A percentile compares a stretch with the other conserved stretches of the same genome.
Conservation (phyloP, 2,113 vertebrate genomes). For the Actenoides lindsayi region DNA sequence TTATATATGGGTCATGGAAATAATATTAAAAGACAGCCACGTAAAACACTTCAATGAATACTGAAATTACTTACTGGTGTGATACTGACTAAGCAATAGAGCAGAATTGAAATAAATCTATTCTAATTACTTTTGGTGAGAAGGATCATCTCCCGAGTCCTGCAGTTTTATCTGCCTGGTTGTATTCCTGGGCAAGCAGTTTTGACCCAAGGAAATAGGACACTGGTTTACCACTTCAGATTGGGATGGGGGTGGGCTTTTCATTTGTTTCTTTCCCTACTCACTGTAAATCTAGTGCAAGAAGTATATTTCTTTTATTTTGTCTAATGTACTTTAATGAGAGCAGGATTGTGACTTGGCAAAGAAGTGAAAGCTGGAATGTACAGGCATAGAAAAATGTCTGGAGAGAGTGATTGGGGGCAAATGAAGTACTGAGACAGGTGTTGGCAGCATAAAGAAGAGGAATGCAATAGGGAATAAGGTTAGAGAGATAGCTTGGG, state of each 20-base stretch:
- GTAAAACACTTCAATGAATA: background rate
- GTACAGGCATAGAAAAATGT: conserved; percentile 1
- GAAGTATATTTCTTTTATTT: background rate
- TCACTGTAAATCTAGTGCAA: background rate
- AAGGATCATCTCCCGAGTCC: background rate
- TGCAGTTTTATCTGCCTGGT: background rate
- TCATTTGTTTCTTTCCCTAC: background rate
- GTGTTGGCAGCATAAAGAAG: conserved; percentile 7
- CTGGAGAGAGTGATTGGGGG: background rate
- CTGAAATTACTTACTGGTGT: background rate
- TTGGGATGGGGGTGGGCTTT: background rate
- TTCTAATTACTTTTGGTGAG: background rate
- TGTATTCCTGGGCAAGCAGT: background rate
- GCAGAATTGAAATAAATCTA: background rate
- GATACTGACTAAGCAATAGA: background rate
- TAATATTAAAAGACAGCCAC: background rate
- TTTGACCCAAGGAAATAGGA: background rate
- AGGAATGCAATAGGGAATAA: background rate
- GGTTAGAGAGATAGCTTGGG: background rate
- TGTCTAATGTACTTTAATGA: background rate
- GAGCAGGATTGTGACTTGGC: background rate
- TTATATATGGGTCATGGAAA: background rate
- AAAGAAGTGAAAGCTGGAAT: background rate
- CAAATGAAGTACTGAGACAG: conserved; percentile 29
- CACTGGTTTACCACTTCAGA: background rate